A percentile compares a stretch with the other conserved stretches of the same genome.
phyloP scores from a whole-genome alignment of 2,797 vertebrate species.

The Falco berigora region DNA sequence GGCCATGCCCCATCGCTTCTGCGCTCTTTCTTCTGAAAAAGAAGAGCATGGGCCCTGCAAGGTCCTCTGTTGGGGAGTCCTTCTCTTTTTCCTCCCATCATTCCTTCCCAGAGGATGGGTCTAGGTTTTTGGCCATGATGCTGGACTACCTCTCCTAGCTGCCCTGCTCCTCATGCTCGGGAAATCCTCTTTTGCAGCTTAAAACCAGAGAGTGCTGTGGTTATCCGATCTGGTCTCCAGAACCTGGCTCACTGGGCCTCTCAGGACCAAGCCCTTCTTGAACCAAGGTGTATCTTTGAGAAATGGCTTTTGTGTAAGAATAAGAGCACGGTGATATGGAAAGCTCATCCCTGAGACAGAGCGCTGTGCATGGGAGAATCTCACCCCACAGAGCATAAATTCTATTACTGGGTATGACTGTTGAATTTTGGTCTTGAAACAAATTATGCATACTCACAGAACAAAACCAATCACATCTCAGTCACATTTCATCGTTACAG shows the following conservation, averaged over 20 bases:
- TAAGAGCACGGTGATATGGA: not conserved
- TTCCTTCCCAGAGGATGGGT: not conserved
- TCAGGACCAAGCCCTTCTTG: not conserved
- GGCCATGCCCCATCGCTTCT: not conserved
- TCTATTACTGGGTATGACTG: not conserved
- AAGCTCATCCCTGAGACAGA: not conserved
- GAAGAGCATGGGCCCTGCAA: accelerated
- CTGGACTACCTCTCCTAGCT: not conserved
- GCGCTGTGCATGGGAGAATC: not conserved
- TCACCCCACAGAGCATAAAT: not conserved
- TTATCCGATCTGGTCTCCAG: not conserved
- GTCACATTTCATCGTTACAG: not conserved
- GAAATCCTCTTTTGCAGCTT: not conserved
- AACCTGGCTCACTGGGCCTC: not conserved
- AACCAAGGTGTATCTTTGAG: not conserved
- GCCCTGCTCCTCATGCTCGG: not conserved
- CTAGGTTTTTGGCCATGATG: not conserved
- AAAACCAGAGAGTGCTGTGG: not conserved
- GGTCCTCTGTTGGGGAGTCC: not conserved
- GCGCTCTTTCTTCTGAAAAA: not conserved
- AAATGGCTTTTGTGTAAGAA: not conserved
- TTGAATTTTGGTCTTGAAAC: not conserved
- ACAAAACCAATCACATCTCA: not conserved
- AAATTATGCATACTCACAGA: not conserved
- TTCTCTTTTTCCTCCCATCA: not conserved